Conservation (phyloP, 2,888 invertebrate species). For the Scelioninae gen. 1 region DNA sequence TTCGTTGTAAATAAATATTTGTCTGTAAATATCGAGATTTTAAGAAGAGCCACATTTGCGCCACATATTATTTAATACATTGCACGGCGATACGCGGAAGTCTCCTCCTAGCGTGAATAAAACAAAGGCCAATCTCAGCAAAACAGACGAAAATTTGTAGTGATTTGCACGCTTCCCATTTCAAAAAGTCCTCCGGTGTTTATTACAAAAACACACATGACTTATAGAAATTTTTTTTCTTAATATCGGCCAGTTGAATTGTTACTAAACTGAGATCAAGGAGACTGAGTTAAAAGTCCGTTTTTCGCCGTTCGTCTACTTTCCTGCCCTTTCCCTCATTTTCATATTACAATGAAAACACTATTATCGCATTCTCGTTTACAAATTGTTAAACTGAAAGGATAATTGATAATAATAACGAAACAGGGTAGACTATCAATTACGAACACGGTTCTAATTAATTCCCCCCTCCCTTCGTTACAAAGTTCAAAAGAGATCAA, state of each 20-base stretch:
- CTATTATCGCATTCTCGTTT: conserved; percentile 17
- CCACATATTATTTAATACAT: conserved; percentile 39
- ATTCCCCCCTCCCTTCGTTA: conserved; percentile 63
- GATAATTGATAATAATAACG: conserved; percentile 81
- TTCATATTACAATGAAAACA: conserved; percentile 7
- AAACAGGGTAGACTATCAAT: conserved; percentile 84
- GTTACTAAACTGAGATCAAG: conserved; percentile 3
- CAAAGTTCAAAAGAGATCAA: conserved; percentile 62
- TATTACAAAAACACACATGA: not conserved
- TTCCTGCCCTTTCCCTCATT: conserved; percentile 1
- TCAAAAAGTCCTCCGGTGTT: not conserved
- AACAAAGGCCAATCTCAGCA: too few relatives aligned
- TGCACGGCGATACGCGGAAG: conserved; percentile 13
- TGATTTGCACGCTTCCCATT: too few relatives aligned
- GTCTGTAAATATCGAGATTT: conserved; percentile 60
- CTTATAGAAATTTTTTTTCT: not conserved
- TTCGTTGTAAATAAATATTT: conserved; percentile 78
- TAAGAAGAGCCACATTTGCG: conserved; percentile 46
- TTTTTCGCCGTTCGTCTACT: conserved; percentile 4
- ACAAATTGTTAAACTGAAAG: conserved; percentile 69
- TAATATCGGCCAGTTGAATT: not conserved
- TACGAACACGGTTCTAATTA: conserved; percentile 77
- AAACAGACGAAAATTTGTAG: too few relatives aligned
- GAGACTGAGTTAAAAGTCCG: conserved; percentile 19
- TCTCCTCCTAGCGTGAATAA: too few relatives aligned